These are phyloP conservation scores for Apteryx owenii DNA, from an alignment of 2,113 vertebrate genomes.

Conservation along the genomic window DNA sequence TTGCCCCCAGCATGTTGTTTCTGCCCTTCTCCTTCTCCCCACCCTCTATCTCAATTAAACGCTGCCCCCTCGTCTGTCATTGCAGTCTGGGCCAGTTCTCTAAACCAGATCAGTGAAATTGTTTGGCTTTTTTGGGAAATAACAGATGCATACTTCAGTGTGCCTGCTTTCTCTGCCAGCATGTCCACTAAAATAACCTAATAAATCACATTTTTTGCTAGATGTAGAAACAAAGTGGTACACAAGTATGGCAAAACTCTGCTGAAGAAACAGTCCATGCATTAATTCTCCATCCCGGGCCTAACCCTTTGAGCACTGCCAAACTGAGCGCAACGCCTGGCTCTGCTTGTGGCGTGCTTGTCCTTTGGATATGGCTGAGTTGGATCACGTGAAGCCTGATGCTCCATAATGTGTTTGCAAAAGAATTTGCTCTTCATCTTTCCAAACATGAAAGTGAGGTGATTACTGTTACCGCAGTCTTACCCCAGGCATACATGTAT, in stretches of 20 bases:
- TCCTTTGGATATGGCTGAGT: not conserved
- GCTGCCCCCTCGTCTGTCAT: not conserved
- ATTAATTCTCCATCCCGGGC: not conserved
- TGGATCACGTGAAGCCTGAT: not conserved
- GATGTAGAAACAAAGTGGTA: not conserved
- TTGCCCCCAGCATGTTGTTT: not conserved
- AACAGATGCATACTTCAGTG: not conserved
- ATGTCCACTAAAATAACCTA: not conserved
- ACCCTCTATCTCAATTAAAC: not conserved
- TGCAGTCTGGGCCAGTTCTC: conserved; percentile 9
- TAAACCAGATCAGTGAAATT: not conserved
- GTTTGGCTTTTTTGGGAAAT: not conserved
- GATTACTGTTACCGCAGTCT: not conserved
- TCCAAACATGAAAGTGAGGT: not conserved
- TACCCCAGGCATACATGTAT: not conserved
- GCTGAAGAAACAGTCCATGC: not conserved
- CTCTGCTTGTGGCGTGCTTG: not conserved
- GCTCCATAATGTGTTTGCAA: not conserved
- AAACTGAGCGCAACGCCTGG: not conserved
- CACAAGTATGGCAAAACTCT: not conserved
- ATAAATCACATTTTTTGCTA: not conserved
- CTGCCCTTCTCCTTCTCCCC: not conserved
- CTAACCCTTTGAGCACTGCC: not conserved
- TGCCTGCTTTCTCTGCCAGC: not conserved
- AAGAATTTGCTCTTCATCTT: not conserved